phyloP scores from a whole-genome alignment of 2,888 invertebrate genomes.

The Cacoxenus indagator region DNA sequence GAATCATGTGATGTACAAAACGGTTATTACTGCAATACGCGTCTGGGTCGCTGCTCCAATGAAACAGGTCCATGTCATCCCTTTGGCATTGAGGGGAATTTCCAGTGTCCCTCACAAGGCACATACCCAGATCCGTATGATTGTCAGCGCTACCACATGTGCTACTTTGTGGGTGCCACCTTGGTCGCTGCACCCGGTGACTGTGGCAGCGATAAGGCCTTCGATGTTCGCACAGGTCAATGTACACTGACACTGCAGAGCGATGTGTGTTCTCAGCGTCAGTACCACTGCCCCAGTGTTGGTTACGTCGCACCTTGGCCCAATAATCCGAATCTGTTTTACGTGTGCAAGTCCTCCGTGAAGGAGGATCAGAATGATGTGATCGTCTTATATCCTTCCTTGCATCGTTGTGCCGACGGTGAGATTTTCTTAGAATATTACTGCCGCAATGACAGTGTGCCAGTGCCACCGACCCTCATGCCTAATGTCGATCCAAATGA shows the following conservation, averaged over 20 bases:
- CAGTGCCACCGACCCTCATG: slow-evolving; percentile 14
- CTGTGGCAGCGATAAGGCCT: slow-evolving; percentile 67
- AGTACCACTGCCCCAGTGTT: slow-evolving; percentile 61
- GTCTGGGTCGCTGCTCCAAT: slow-evolving; percentile 63
- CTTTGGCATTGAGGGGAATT: slow-evolving; percentile 68
- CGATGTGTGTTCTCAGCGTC: slow-evolving; percentile 55
- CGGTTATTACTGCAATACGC: slow-evolving; percentile 67
- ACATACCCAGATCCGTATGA: slow-evolving; percentile 70
- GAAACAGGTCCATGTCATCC: slow-evolving; percentile 69
- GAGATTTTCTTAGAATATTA: slow-evolving; percentile 63
- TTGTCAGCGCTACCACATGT: slow-evolving; percentile 70
- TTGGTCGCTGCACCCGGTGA: slow-evolving; percentile 66
- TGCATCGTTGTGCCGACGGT: slow-evolving; percentile 68
- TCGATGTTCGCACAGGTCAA: slow-evolving; percentile 65
- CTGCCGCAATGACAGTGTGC: slow-evolving; percentile 43
- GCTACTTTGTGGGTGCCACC: slow-evolving; percentile 66
- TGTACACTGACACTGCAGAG: slow-evolving; percentile 62
- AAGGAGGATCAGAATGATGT: slow-evolving; percentile 62
- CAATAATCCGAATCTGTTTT: slow-evolving; percentile 67
- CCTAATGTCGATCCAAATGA: slow-evolving; percentile 40
- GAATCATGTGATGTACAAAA: slow-evolving; percentile 67
- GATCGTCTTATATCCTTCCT: slow-evolving; percentile 65
- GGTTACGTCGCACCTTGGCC: slow-evolving; percentile 68
- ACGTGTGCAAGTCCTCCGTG: slow-evolving; percentile 68
- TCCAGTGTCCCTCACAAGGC: slow-evolving; percentile 69